A percentile compares a stretch with the other conserved stretches of the same genome.
Conservation (phyloP, 2,888 invertebrate genomes). For the Drosophila nigricruria region DNA sequence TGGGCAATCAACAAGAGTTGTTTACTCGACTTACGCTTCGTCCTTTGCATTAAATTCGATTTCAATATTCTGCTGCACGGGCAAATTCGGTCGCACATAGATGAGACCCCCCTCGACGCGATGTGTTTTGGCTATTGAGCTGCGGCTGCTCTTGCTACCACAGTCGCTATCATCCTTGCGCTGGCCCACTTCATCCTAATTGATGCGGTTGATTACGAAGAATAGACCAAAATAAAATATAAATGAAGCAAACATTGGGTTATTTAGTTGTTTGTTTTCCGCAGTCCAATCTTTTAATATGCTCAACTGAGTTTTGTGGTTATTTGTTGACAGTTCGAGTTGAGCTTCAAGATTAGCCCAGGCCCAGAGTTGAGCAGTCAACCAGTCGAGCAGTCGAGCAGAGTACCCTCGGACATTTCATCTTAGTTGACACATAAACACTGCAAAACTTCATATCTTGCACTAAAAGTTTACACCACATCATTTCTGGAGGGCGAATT, state of each 20-base stretch:
- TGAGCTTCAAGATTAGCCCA: constrained; percentile 2
- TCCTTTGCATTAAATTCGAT: constrained; percentile 87
- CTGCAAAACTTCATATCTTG: constrained; percentile 2
- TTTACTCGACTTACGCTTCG: constrained; percentile 85
- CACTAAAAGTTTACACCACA: constrained; percentile 17
- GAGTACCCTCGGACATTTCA: background rate
- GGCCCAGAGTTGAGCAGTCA: background rate
- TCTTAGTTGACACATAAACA: constrained; percentile 2
- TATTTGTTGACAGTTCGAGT: constrained; percentile 30
- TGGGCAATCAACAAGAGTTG: constrained; percentile 30
- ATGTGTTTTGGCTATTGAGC: constrained; percentile 66
- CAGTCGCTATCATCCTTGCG: constrained; percentile 58
- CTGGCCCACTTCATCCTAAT: constrained; percentile 66
- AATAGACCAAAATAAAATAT: constrained; percentile 8
- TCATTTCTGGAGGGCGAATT: constrained; percentile 39
- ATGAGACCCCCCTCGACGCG: constrained; percentile 87
- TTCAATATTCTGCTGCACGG: constrained; percentile 84
- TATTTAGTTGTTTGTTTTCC: constrained; percentile 52
- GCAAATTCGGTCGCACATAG: constrained; percentile 85
- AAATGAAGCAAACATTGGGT: constrained; percentile 20
- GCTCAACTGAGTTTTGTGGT: constrained; percentile 33
- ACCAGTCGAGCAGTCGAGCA: no score
- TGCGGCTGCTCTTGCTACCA: constrained; percentile 32
- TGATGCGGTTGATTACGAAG: constrained; percentile 35
- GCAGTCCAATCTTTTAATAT: constrained; percentile 14